Evolutionary conservation across 2,888 invertebrate genomes (phyloP).

Genomic region (Oscheius sp.): DNA sequence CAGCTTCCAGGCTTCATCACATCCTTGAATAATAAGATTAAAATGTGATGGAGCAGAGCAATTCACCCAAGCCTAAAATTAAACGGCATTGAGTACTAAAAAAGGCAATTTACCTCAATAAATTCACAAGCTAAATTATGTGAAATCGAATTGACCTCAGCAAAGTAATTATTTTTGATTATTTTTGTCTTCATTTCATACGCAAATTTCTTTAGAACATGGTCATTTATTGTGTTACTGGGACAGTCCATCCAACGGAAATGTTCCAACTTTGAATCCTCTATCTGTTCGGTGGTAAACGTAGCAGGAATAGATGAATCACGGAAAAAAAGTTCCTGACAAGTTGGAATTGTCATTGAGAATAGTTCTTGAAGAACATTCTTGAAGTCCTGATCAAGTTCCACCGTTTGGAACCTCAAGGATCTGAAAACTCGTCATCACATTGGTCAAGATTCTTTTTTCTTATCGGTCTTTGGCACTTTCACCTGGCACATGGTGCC

Average conservation of each 20-base stretch:
- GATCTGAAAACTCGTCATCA: constrained; percentile 9
- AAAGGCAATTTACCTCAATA: constrained; percentile 45
- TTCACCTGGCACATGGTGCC: constrained; percentile 19
- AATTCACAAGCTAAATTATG: constrained; percentile 38
- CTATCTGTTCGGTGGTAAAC: background rate
- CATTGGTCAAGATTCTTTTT: background rate
- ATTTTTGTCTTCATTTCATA: constrained; percentile 36
- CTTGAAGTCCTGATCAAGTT: background rate
- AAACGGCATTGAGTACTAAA: no score
- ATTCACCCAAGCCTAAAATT: constrained; percentile 49
- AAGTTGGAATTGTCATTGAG: background rate
- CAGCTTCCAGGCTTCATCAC: constrained; percentile 44
- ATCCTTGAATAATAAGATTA: constrained; percentile 44
- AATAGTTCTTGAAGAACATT: background rate
- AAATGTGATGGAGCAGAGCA: constrained; percentile 43
- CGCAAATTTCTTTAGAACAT: constrained; percentile 34
- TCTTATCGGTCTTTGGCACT: constrained; percentile 20
- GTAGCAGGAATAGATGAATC: background rate
- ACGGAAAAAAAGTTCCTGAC: constrained; percentile 12
- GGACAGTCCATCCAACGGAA: constrained; percentile 36
- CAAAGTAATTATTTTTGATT: constrained; percentile 34
- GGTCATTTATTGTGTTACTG: constrained; percentile 2
- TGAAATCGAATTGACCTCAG: constrained; percentile 36
- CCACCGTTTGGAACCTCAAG: background rate
- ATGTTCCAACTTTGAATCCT: constrained; percentile 35